Percentiles rank a stretch among this genome's conserved stretches.
Conservation (phyloP, 2,888 invertebrate genomes). For the Chloroclystis v-ata region DNA sequence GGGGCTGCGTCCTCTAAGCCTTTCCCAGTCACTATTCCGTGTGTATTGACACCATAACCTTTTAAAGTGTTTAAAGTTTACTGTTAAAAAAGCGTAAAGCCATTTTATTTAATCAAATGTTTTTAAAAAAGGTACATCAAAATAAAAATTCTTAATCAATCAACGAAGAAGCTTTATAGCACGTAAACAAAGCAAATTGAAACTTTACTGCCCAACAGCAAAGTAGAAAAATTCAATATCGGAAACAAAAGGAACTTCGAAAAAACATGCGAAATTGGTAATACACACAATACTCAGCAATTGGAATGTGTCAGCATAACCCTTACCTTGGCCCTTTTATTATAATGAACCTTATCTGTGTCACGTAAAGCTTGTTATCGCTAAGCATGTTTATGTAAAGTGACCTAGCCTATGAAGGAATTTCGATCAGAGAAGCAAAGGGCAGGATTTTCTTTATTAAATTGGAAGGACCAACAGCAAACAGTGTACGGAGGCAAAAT, state of each 20-base stretch:
- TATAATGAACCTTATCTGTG: slow-evolving; percentile 24
- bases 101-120: too few species aligned
- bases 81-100: too few species aligned
- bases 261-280: slow-evolving; percentile 37
- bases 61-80: too few species aligned
- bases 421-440: slow-evolving; percentile 35
- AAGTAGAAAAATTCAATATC: slow-evolving; percentile 24
- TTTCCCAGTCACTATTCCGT: too few species aligned
- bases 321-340: slow-evolving; percentile 29
- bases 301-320: slow-evolving; percentile 48
- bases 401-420: slow-evolving; percentile 34
- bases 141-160: slow-evolving; percentile 11
- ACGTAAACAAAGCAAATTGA: slow-evolving; percentile 20
- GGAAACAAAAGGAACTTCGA: slow-evolving; percentile 22
- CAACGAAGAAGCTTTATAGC: slow-evolving; percentile 18
- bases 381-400: slow-evolving; percentile 26
- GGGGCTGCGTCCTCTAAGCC: too few species aligned
- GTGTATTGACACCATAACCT: too few species aligned
- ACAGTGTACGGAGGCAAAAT: slow-evolving; percentile 32
- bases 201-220: slow-evolving; percentile 16
- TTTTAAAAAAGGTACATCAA: too few species aligned
- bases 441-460: slow-evolving; percentile 38
- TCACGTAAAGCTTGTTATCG: slow-evolving; percentile 18
- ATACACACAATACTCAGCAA: slow-evolving; percentile 43
- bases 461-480: slow-evolving; percentile 32